These are phyloP conservation scores for Rousettus madagascariensis DNA, from an alignment of 2,797 vertebrate genomes.

Conservation along the genomic window DNA sequence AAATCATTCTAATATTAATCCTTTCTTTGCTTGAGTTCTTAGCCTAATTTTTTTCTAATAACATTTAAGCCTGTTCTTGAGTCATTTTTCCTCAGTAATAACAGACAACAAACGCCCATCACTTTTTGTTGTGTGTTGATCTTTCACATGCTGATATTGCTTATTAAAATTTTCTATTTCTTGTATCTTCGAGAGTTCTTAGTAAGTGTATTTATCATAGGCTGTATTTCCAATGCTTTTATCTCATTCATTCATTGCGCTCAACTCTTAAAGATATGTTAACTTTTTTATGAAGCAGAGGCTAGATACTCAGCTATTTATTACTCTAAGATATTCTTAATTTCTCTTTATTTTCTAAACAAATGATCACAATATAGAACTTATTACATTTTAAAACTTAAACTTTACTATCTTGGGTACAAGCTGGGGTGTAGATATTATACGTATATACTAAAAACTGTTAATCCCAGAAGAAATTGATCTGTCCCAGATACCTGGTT, in stretches of 20 bases:
- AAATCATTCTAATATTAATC: background rate
- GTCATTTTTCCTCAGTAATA: background rate
- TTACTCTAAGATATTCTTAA: background rate
- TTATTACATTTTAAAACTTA: background rate
- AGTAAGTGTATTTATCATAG: background rate
- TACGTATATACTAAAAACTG: background rate
- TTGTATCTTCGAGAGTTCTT: background rate
- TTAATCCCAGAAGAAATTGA: background rate
- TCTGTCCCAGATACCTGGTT: background rate
- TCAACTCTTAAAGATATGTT: background rate
- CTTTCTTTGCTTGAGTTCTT: background rate
- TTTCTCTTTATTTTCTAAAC: background rate
- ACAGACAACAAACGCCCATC: background rate
- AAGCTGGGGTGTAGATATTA: background rate
- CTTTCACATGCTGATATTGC: background rate
- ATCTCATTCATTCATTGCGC: background rate
- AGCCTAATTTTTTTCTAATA: background rate
- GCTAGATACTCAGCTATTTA: background rate
- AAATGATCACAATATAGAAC: background rate
- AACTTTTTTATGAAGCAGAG: background rate
- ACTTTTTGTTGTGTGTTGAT: background rate
- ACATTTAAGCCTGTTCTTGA: background rate
- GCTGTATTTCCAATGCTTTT: background rate
- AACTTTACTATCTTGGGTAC: background rate
- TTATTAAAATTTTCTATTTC: background rate